A percentile compares a stretch with the other conserved stretches of the same genome.
Evolutionary conservation across 2,113 vertebrate species (phyloP).

Genomic region (Platichthys flesus): DNA sequence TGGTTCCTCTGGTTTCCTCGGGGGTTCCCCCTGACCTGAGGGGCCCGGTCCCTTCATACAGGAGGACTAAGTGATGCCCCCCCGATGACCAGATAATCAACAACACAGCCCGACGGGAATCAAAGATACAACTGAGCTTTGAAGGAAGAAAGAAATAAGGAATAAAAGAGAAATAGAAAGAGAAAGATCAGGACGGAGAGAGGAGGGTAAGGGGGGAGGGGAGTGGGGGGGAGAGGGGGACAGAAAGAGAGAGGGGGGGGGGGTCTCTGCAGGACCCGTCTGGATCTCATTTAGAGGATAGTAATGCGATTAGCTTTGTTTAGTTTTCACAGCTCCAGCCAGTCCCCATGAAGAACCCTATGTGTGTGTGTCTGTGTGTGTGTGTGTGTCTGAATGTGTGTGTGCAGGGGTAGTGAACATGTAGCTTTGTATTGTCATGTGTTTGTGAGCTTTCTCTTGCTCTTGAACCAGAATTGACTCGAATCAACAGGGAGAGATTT

Average conservation of each 20-base stretch:
- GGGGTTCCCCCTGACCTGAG: not conserved
- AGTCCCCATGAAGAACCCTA: constrained; percentile 66
- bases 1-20: constrained; percentile 10
- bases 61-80: constrained; percentile 43
- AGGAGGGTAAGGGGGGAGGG: constrained; percentile 1
- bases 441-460: not conserved
- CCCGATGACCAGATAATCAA: constrained; percentile 55
- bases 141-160: constrained; percentile 4
- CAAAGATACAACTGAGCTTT: constrained; percentile 38
- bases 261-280: constrained; percentile 62
- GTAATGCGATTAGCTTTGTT: constrained; percentile 86
- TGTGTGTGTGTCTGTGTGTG: constrained; percentile 18
- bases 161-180: not conserved
- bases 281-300: constrained; percentile 82
- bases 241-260: constrained; percentile 22
- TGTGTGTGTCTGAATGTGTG: not conserved
- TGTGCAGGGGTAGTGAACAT: not conserved
- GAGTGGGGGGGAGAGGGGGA: not conserved
- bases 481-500: constrained; percentile 1
- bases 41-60: constrained; percentile 1
- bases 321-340: constrained; percentile 83
- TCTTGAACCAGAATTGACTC: not conserved
- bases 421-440: not conserved
- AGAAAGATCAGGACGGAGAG: constrained; percentile 29
- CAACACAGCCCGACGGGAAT: constrained; percentile 31